Evolutionary conservation across 2,888 invertebrate species (phyloP).

Genomic region (Vesta saturnalis): DNA sequence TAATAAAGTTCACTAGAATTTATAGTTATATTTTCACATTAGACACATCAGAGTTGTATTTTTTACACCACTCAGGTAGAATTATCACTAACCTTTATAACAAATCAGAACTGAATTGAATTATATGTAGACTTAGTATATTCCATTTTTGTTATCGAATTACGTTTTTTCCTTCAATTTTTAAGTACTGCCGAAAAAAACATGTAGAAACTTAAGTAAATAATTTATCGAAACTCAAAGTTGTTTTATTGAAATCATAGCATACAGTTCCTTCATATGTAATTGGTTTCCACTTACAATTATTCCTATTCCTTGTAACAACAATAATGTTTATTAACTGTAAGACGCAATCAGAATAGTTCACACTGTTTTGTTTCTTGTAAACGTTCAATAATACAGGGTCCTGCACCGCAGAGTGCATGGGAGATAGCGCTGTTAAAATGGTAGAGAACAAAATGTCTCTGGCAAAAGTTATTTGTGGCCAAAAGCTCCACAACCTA

Average conservation of each 20-base stretch:
- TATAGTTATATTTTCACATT: constrained; percentile 42
- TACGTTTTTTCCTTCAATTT: constrained; percentile 9
- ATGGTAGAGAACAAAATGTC: too few relatives aligned
- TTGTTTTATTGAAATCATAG: not conserved
- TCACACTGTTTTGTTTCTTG: too few relatives aligned
- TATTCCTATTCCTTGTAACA: too few relatives aligned
- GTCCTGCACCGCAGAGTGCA: too few relatives aligned
- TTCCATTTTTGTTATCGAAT: constrained; percentile 34
- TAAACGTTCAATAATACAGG: too few relatives aligned
- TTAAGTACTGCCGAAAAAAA: constrained; percentile 29
- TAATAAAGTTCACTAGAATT: constrained; percentile 2
- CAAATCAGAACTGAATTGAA: constrained; percentile 41
- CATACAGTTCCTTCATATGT: too few relatives aligned
- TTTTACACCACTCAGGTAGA: constrained; percentile 52
- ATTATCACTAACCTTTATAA: constrained; percentile 41
- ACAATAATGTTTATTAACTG: too few relatives aligned
- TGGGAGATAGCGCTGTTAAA: too few relatives aligned
- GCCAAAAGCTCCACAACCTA: too few relatives aligned
- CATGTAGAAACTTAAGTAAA: constrained; percentile 23
- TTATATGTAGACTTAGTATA: constrained; percentile 33
- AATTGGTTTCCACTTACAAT: not conserved
- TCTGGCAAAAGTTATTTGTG: too few relatives aligned
- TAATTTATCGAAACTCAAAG: constrained; percentile 15
- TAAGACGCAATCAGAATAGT: too few relatives aligned
- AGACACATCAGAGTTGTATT: constrained; percentile 44